These are phyloP conservation scores for Silurus aristotelis DNA, from an alignment of 2,797 vertebrate genomes.

Conservation along the genomic window DNA sequence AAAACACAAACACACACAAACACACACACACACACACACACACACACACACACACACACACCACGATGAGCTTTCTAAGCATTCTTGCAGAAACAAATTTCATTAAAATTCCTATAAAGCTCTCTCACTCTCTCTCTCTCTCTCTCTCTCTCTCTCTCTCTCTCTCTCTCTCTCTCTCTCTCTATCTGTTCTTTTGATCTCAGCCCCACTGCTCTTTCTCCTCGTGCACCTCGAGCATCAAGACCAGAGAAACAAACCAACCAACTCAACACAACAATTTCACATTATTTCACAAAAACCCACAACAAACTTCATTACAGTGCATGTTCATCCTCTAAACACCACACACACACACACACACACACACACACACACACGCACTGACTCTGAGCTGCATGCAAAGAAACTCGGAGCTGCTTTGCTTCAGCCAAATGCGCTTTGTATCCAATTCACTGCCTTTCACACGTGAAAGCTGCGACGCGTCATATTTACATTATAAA, in stretches of 20 bases:
- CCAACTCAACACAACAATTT: neutral
- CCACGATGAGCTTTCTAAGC: neutral
- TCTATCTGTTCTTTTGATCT: neutral
- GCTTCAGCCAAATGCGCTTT: neutral
- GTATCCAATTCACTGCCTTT: neutral
- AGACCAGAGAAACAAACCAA: neutral
- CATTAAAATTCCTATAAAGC: neutral
- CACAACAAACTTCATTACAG: neutral
- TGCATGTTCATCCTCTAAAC: neutral
- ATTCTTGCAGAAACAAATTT: neutral
- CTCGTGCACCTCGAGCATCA: neutral
- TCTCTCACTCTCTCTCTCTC: too few relatives aligned
- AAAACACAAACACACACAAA: neutral
- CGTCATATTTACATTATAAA: conserved; percentile 16
- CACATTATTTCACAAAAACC: neutral
- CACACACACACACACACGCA: neutral
- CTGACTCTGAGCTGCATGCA: neutral
- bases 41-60: neutral
- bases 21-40: neutral
- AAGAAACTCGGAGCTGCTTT: neutral
- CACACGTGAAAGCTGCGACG: neutral
- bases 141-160: too few relatives aligned
- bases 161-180: too few relatives aligned
- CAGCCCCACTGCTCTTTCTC: neutral
- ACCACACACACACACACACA: neutral